phyloP scores from a whole-genome alignment of 2,888 invertebrate species.

The Gnatocerus cornutus region DNA sequence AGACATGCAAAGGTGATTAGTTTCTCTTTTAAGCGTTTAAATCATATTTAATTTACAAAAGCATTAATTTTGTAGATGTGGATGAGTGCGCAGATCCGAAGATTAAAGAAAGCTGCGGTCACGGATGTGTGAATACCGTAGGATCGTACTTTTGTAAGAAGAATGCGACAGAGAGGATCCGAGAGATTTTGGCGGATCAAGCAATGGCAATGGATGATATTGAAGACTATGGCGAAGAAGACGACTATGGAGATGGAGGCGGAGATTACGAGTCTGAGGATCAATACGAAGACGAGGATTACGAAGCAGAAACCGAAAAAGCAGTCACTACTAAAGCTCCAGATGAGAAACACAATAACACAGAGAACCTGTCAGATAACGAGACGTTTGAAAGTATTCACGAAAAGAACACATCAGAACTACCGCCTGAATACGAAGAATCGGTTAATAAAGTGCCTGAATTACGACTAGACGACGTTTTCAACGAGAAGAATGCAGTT shows the following conservation, averaged over 20 bases:
- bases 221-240: slow-evolving; percentile 42
- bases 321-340: too few species aligned
- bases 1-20: slow-evolving; percentile 63
- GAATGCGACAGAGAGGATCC: slow-evolving; percentile 1
- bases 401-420: neutral
- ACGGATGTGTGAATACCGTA: slow-evolving; percentile 77
- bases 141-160: slow-evolving; percentile 75
- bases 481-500: slow-evolving; percentile 4
- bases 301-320: slow-evolving; percentile 32
- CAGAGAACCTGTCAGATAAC: neutral
- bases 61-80: slow-evolving; percentile 71
- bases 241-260: slow-evolving; percentile 44
- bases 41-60: slow-evolving; percentile 5
- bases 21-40: slow-evolving; percentile 5
- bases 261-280: slow-evolving; percentile 28
- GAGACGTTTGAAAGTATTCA: slow-evolving; percentile 5
- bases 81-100: slow-evolving; percentile 77
- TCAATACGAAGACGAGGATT: slow-evolving; percentile 23
- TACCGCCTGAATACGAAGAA: slow-evolving; percentile 8
- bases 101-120: slow-evolving; percentile 68
- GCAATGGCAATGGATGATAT: slow-evolving; percentile 49
- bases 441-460: slow-evolving; percentile 12
- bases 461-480: slow-evolving; percentile 5
- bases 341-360: too few species aligned
- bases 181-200: slow-evolving; percentile 52